Percentiles rank a stretch among this genome's conserved stretches.
phyloP scores from a whole-genome alignment of 1,140 invertebrate species.

The Drosophila malerkotliana region DNA sequence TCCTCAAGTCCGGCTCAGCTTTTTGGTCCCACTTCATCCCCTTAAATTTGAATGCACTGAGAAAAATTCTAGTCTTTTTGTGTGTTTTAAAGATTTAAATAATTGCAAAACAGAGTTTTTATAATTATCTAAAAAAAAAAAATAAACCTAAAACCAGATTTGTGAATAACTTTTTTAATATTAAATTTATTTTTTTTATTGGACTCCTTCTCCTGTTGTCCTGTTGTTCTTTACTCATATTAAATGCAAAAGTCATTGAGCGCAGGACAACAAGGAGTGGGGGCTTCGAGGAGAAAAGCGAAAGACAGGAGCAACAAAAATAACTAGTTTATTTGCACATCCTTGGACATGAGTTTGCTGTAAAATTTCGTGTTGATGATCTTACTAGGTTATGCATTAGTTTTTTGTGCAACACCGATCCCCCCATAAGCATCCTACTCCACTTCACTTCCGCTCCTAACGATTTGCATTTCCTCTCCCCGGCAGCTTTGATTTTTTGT shows the following conservation, averaged over 20 bases:
- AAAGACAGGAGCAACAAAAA: slow-evolving; percentile 60
- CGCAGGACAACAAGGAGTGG: slow-evolving; percentile 59
- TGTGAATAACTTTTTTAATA: neutral
- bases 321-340: slow-evolving; percentile 77
- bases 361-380: slow-evolving; percentile 84
- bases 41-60: slow-evolving; percentile 1
- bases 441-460: slow-evolving; percentile 49
- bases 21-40: slow-evolving; percentile 25
- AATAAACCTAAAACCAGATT: too few species aligned
- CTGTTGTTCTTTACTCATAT: slow-evolving; percentile 68
- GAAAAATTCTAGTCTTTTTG: neutral
- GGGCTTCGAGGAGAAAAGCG: neutral
- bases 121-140: neutral
- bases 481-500: slow-evolving; percentile 77
- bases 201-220: slow-evolving; percentile 36
- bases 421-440: neutral
- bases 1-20: slow-evolving; percentile 47
- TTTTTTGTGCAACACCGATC: slow-evolving; percentile 54
- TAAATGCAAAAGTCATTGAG: slow-evolving; percentile 83
- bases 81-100: too few species aligned
- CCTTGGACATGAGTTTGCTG: slow-evolving; percentile 82
- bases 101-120: too few species aligned
- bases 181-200: slow-evolving; percentile 4
- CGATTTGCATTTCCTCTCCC: slow-evolving; percentile 59
- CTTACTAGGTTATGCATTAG: slow-evolving; percentile 83